phyloP scores from a whole-genome alignment of 2,797 vertebrate species.

The Lagocephalus sceleratus region DNA sequence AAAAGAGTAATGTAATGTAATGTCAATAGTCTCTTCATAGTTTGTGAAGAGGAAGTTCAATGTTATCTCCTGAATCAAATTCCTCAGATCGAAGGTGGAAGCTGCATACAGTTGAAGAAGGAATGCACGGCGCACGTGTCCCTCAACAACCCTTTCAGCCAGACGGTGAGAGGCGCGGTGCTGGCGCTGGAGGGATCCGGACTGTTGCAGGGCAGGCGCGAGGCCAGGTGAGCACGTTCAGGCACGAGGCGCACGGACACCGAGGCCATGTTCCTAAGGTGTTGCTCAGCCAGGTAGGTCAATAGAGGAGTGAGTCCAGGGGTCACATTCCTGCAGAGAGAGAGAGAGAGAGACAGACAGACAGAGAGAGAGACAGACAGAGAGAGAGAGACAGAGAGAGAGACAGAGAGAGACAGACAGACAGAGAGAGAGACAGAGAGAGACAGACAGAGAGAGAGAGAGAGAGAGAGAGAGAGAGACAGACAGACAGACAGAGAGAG shows the following conservation, averaged over 20 bases:
- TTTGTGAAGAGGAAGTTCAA: neutral
- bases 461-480: neutral
- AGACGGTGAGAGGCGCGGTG: slow-evolving; percentile 28
- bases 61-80: neutral
- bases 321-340: slow-evolving; percentile 25
- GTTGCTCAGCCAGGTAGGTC: no score
- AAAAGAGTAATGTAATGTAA: no score
- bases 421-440: neutral
- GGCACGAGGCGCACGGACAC: neutral
- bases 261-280: neutral
- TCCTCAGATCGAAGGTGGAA: slow-evolving; percentile 57
- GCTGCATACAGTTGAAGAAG: slow-evolving; percentile 37
- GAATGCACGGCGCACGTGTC: slow-evolving; percentile 33
- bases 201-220: slow-evolving; percentile 45
- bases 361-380: slow-evolving; percentile 21
- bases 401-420: neutral
- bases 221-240: slow-evolving; percentile 40
- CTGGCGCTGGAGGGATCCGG: slow-evolving; percentile 55
- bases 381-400: slow-evolving; percentile 11
- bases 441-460: neutral
- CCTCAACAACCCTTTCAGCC: slow-evolving; percentile 46
- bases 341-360: no score
- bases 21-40: neutral
- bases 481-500: neutral
- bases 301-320: neutral